Evolutionary conservation across 37 sponge, comb jelly and placozoan species (phyloP).

Genomic region (Diacarnus erythraeanus): DNA sequence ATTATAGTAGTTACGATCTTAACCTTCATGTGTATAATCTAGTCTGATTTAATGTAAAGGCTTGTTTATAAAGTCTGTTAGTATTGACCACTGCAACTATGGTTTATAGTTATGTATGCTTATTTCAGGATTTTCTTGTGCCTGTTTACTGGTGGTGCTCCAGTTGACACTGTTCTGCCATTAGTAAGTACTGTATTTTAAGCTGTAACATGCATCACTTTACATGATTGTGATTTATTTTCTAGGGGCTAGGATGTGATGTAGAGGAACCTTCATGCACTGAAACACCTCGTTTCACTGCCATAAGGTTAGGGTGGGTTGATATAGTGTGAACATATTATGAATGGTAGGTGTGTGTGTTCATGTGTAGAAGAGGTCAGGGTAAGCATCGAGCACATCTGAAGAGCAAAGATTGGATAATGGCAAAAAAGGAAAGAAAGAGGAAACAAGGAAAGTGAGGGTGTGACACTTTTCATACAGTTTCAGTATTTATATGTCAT

Average conservation of each 20-base stretch:
- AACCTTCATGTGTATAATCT: neutral
- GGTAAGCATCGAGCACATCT: slow-evolving; percentile 53
- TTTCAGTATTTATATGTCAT: neutral
- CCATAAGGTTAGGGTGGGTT: neutral
- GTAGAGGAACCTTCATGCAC: slow-evolving; percentile 41
- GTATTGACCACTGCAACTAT: neutral
- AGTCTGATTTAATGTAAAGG: neutral
- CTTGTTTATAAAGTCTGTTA: neutral
- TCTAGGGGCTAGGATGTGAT: slow-evolving; percentile 75
- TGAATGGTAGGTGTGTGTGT: neutral
- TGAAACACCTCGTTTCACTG: slow-evolving; percentile 30
- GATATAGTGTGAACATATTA: neutral
- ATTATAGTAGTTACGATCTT: neutral
- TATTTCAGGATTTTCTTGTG: slow-evolving; percentile 86
- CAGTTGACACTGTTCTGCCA: slow-evolving; percentile 60
- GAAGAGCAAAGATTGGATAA: slow-evolving; percentile 94
- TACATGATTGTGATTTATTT: neutral
- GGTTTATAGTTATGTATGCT: neutral
- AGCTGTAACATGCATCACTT: neutral
- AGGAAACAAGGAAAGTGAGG: slow-evolving; percentile 76
- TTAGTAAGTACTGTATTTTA: slow-evolving; percentile 37
- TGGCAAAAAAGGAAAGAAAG: slow-evolving; percentile 89
- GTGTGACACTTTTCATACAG: neutral
- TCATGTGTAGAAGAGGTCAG: slow-evolving; percentile 37
- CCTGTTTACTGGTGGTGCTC: slow-evolving; percentile 93